A percentile compares a stretch with the other conserved stretches of the same genome.
Conservation (phyloP, 2,888 invertebrate genomes). For the Tetragnatha montana region DNA sequence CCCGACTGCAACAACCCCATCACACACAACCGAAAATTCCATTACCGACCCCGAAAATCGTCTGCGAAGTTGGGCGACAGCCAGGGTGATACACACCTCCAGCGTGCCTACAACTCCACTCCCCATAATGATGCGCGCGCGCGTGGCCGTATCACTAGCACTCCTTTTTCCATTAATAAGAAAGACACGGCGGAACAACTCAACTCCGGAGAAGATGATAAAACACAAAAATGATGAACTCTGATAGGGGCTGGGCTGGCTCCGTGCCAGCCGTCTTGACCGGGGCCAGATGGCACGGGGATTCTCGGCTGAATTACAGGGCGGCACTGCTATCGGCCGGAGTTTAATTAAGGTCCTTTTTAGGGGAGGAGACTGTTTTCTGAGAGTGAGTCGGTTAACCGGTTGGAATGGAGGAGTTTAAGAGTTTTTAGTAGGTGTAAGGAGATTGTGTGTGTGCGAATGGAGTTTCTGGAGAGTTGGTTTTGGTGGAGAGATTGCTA, state of each 20-base stretch:
- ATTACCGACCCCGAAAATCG: conserved; percentile 2
- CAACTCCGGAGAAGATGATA: conserved; percentile 24
- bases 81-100: conserved; percentile 7
- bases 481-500: not conserved
- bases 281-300: conserved; percentile 49
- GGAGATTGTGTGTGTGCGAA: not conserved
- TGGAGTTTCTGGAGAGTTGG: not conserved
- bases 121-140: conserved; percentile 19
- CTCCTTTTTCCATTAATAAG: conserved; percentile 49
- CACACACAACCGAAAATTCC: too few relatives aligned
- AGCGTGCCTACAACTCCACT: not conserved
- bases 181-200: conserved; percentile 43
- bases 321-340: not conserved
- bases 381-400: conserved; percentile 36
- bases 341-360: conserved; percentile 58
- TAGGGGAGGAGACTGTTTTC: conserved; percentile 10
- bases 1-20: too few relatives aligned
- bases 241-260: conserved; percentile 41
- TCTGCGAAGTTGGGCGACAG: conserved; percentile 33
- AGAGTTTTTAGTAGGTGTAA: not conserved
- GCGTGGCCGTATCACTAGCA: not conserved
- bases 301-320: conserved; percentile 37
- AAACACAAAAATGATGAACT: conserved; percentile 63
- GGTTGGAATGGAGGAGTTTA: conserved; percentile 33
- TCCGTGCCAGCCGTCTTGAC: conserved; percentile 51